Conservation (phyloP, 1,140 invertebrate genomes). For the Babylonia areolata region DNA sequence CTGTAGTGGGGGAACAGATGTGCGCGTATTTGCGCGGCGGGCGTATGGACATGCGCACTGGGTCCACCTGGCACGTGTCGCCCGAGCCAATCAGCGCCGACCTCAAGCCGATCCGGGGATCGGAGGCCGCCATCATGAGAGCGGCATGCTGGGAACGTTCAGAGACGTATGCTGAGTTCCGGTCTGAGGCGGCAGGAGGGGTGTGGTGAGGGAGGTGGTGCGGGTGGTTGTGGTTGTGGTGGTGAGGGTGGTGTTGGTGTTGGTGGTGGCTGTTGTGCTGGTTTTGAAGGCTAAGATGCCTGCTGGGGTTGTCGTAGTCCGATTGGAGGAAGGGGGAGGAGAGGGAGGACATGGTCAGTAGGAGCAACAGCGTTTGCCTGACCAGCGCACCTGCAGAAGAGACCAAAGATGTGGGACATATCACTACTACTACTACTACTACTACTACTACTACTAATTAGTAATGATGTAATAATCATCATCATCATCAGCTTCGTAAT, state of each 20-base stretch:
- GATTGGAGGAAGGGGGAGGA: slow-evolving; percentile 4
- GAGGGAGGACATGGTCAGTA: not conserved
- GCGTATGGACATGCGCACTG: slow-evolving; percentile 34
- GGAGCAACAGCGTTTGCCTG: not conserved
- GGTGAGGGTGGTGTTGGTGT: not conserved
- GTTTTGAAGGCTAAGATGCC: too few relatives aligned
- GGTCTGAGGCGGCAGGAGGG: not conserved
- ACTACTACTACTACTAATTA: too few relatives aligned
- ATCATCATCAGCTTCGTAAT: not conserved
- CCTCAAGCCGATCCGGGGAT: slow-evolving; percentile 20
- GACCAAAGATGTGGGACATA: too few relatives aligned
- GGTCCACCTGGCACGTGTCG: slow-evolving; percentile 33
- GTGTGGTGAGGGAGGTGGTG: not conserved
- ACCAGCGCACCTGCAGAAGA: slow-evolving; percentile 4
- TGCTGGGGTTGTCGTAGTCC: not conserved
- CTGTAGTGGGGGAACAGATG: slow-evolving; percentile 6
- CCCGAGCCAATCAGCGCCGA: not conserved
- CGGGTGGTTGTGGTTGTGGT: not conserved
- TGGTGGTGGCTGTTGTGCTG: not conserved
- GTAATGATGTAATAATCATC: not conserved
- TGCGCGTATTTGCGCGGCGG: slow-evolving; percentile 28
- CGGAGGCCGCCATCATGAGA: slow-evolving; percentile 23
- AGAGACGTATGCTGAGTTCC: too few relatives aligned
- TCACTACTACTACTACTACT: too few relatives aligned
- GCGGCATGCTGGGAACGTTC: slow-evolving; percentile 23